Percentiles rank a stretch among this genome's conserved stretches.
Conservation (phyloP, 2,888 invertebrate species). For the Melinopterus prodromus region DNA sequence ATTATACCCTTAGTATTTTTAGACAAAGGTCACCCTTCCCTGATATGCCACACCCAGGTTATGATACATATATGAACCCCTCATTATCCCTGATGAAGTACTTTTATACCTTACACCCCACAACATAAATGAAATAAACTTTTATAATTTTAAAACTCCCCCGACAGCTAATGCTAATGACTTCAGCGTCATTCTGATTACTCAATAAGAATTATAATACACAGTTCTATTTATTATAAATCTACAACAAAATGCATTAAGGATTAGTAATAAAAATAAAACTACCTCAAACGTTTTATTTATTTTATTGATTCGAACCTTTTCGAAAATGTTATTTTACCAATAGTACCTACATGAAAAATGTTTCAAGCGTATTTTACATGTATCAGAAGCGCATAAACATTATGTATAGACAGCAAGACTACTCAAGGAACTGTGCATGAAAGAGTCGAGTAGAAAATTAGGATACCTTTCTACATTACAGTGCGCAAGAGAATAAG, state of each 20-base stretch:
- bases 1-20: not conserved
- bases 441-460: slow-evolving; percentile 24
- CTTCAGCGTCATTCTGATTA: too few species aligned
- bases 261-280: not conserved
- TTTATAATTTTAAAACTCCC: too few species aligned
- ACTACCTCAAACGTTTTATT: not conserved
- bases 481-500: slow-evolving; percentile 37
- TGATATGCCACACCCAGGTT: not conserved
- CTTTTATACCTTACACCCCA: not conserved
- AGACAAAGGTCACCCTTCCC: not conserved
- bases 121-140: not conserved
- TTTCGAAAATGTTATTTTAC: not conserved
- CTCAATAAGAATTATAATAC: too few species aligned
- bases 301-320: too few species aligned
- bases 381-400: not conserved
- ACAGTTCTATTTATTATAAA: too few species aligned
- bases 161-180: too few species aligned
- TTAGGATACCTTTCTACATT: slow-evolving; percentile 38
- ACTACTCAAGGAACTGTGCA: slow-evolving; percentile 20
- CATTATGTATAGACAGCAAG: slow-evolving; percentile 14
- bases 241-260: not conserved
- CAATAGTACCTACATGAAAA: not conserved
- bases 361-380: slow-evolving; percentile 6
- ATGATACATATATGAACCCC: not conserved
- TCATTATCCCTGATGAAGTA: not conserved